phyloP scores from a whole-genome alignment of 2,888 invertebrate species.

The Xanthorhoe designata region DNA sequence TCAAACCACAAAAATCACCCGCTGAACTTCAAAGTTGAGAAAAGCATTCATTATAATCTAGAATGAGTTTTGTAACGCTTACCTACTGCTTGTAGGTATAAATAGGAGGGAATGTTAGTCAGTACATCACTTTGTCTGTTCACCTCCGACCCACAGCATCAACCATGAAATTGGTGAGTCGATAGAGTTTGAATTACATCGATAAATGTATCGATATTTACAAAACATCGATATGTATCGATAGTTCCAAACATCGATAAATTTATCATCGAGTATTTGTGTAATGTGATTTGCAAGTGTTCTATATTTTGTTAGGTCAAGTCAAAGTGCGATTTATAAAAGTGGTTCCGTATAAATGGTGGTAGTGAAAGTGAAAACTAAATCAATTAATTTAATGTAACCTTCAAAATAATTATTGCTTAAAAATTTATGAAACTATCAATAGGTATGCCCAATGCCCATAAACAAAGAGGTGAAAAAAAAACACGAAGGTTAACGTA shows the following conservation, averaged over 20 bases:
- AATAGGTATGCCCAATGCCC: too few species aligned
- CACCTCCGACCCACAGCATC: conserved; percentile 70
- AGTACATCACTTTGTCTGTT: conserved; percentile 69
- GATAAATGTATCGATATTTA: conserved; percentile 40
- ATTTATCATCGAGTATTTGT: conserved; percentile 28
- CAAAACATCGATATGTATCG: conserved; percentile 25
- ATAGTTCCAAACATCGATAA: conserved; percentile 25
- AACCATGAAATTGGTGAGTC: conserved; percentile 79
- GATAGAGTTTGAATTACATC: conserved; percentile 36
- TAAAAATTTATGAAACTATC: neutral
- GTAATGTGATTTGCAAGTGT: conserved; percentile 37
- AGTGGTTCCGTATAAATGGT: conserved; percentile 23
- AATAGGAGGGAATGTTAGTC: conserved; percentile 60
- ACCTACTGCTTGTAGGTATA: conserved; percentile 58
- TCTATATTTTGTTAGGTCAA: conserved; percentile 23
- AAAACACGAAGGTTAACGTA: too few species aligned
- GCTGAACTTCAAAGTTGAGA: conserved; percentile 66
- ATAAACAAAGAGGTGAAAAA: too few species aligned
- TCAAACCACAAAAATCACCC: conserved; percentile 59
- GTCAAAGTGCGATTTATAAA: conserved; percentile 21
- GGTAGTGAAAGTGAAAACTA: conserved; percentile 13
- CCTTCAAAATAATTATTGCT: neutral
- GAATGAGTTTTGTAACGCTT: conserved; percentile 74
- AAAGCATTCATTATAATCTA: conserved; percentile 73
- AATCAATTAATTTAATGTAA: neutral